Conservation (phyloP, 2,797 vertebrate genomes). For the Danio aesculapii region DNA sequence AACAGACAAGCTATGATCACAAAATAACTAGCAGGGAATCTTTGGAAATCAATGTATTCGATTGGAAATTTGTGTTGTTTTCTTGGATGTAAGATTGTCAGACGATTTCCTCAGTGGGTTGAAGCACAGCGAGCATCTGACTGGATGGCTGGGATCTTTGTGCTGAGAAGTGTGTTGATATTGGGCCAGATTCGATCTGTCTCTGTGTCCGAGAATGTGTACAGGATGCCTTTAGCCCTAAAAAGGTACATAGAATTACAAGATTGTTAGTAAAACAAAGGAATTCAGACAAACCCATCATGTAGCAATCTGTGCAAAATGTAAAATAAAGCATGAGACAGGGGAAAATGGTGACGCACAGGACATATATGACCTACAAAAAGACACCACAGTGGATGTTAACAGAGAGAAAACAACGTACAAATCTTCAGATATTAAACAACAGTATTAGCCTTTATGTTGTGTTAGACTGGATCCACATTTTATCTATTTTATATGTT, state of each 20-base stretch:
- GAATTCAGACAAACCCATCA: too few relatives aligned
- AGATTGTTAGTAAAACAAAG: too few relatives aligned
- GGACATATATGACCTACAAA: too few relatives aligned
- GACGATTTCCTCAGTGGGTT: conserved; percentile 64
- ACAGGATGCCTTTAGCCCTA: conserved; percentile 90
- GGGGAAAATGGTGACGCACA: too few relatives aligned
- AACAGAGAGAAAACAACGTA: too few relatives aligned
- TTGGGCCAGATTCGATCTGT: conserved; percentile 97
- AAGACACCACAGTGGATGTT: too few relatives aligned
- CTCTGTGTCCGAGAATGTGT: conserved; percentile 94
- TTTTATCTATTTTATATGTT: too few relatives aligned
- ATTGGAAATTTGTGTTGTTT: background rate
- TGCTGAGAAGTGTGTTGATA: conserved; percentile 88
- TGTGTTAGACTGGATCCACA: too few relatives aligned
- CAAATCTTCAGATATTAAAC: too few relatives aligned
- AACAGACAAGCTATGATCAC: background rate
- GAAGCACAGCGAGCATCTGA: conserved; percentile 67
- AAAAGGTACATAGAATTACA: conserved; percentile 46
- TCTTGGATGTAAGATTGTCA: background rate
- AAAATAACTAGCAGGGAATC: conserved; percentile 7
- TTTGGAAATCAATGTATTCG: conserved; percentile 9
- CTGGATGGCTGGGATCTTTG: conserved; percentile 81
- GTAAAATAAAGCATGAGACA: too few relatives aligned
- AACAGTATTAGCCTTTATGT: too few relatives aligned
- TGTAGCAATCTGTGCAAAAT: too few relatives aligned